A percentile compares a stretch with the other conserved stretches of the same genome.
These are phyloP conservation scores for Argyrosomus regius DNA, from an alignment of 2,797 vertebrate genomes.

Conservation along the genomic window DNA sequence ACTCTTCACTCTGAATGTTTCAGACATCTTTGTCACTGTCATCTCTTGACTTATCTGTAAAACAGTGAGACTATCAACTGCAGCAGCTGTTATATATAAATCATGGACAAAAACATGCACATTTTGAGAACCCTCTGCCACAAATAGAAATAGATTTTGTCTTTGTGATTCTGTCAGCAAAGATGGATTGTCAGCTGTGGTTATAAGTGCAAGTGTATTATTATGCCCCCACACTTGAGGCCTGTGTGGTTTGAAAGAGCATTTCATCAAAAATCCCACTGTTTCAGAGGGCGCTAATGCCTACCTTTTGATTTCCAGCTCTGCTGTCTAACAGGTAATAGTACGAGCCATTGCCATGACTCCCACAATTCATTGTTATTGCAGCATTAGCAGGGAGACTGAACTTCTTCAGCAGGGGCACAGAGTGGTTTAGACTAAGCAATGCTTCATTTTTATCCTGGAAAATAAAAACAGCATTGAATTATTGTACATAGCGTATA, in stretches of 20 bases:
- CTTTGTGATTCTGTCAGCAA: neutral
- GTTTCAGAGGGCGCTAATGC: neutral
- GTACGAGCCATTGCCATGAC: slow-evolving; percentile 58
- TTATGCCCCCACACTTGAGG: neutral
- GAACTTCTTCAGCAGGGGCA: slow-evolving; percentile 74
- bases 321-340: slow-evolving; percentile 69
- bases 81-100: neutral
- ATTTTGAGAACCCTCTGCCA: neutral
- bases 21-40: slow-evolving; percentile 67
- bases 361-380: slow-evolving; percentile 75
- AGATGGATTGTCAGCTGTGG: neutral
- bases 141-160: neutral
- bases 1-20: slow-evolving; percentile 70
- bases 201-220: neutral
- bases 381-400: slow-evolving; percentile 79
- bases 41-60: slow-evolving; percentile 83
- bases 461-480: slow-evolving; percentile 14
- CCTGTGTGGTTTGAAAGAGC: neutral
- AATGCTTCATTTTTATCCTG: slow-evolving; percentile 81
- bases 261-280: neutral
- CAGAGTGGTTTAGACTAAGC: slow-evolving; percentile 79
- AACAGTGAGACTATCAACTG: slow-evolving; percentile 25
- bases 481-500: neutral
- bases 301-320: slow-evolving; percentile 83
- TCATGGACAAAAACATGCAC: too few relatives aligned